Evolutionary conservation across 2,797 vertebrate species (phyloP).

Genomic region (Adrianichthys oophorus): DNA sequence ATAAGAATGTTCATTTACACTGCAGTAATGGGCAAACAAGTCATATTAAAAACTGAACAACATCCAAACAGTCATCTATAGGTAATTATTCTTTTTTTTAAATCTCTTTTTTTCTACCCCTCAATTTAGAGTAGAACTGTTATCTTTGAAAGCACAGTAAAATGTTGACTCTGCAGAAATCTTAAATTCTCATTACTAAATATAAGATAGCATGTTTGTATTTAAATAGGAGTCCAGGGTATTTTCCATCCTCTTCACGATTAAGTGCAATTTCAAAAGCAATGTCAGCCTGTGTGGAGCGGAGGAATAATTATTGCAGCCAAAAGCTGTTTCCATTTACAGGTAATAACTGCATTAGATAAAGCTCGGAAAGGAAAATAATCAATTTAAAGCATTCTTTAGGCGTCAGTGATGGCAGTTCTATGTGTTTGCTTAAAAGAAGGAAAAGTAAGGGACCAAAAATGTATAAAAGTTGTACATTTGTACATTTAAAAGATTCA

Average conservation of each 20-base stretch:
- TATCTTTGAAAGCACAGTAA: background rate
- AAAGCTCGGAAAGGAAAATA: background rate
- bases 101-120: background rate
- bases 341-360: background rate
- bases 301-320: background rate
- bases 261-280: background rate
- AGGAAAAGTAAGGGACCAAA: no score
- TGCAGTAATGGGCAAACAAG: no score
- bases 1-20: no score
- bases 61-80: no score
- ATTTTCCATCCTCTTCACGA: background rate
- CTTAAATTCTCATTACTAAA: background rate
- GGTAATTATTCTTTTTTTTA: background rate
- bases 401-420: background rate
- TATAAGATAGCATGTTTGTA: background rate
- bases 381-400: background rate
- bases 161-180: background rate
- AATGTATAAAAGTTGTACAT: no score
- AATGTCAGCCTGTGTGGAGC: background rate
- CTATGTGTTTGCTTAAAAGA: no score
- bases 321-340: background rate
- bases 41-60: no score
- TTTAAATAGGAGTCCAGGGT: background rate
- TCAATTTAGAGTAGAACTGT: background rate
- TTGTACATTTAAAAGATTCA: no score